Evolutionary conservation across 1,140 invertebrate species (phyloP), one percentile per base, ranked within the genome.

Genomic region (Drosophila sp.): DNA sequence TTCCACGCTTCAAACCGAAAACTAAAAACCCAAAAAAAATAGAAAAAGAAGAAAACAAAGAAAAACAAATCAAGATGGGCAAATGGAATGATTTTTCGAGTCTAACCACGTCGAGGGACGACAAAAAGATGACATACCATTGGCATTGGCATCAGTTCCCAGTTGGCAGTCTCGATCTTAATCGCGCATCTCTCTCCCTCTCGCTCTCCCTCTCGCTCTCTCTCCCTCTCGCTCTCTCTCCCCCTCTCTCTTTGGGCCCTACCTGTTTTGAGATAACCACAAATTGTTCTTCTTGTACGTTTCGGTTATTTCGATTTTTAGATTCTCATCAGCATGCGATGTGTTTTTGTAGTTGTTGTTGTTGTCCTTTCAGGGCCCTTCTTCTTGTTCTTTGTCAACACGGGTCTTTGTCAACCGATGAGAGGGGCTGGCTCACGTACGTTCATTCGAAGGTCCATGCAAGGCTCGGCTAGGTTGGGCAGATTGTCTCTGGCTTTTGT

Each of bases 291-390:
- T 69, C 67, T 58, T n/a, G 30, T 68, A 29, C 57, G 30, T 50
- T 64, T 62, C 35, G 23, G 44, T 23, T 50, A 23, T 56, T 55
- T 56, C 30, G 29, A 3, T 3, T 10, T 58, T 57, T 35, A 77
- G 73, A 77, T 77, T 77, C 74, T 77, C 74, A 77, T 77, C 74
- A 77, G 74, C 74, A 77, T 77, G 74, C 72, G 70, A 50, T 60
- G 66, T 17, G 17, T 17, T 17, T 17, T 17, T 17, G 17, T 17
- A 17, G 17, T 76, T 38, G 72, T 70, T 74, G 72, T 70, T 74
- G 66, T 77, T 35, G 74, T 77, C 74, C 74, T 77, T 77, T 65
- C 50, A 55, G 54, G 5, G 17, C 23, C 40, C 40, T 17, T 41
- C 40, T 41, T 50, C 23, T 50, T 27, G 6, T 50, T 50, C 62